Evolutionary conservation across 2,888 invertebrate species (phyloP), one percentile per base, ranked within the genome.

Genomic region (Agriotes lineatus): DNA sequence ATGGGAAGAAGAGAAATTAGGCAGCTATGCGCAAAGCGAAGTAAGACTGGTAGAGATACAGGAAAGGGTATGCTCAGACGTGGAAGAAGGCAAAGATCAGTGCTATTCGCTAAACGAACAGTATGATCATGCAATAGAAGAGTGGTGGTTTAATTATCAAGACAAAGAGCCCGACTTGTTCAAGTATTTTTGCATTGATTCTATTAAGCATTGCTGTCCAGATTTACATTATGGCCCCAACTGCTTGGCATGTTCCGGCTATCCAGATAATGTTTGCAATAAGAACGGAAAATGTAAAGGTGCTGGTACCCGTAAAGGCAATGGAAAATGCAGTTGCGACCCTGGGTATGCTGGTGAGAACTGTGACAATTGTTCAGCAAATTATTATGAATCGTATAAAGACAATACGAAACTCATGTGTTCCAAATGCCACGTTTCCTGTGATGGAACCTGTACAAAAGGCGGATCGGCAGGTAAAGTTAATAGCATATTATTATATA

Each of bases 251-350:
- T 99, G 98, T 81, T 86, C 87, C 0, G 95, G 95, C 0, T 90
- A 88, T 75, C 91, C 90, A 30, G 87, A 88, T 45, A 89, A 89
- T 62, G 85, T 96, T 59, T 99, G 99, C 82, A 90, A 84, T 73
- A 93, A 91, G 1, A 94, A 93, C 85, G 97, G 97, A 0, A 83
- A 80, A 75, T 93, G 93, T 82, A 83, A 81, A 69, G 98, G 98
- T 0, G 91, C 91, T 71, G 98, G 98, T 0, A 97, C 96, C 0
- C 87, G 97, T 44, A 95, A 95, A 83, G 99, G 99, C 0, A 96
- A 93, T 79, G 99, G 98, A 0, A 90, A 92, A 70, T 99, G 99
- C 81, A 85, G 88, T 10, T 99, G 98, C 83, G 91, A 96, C 78
- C 78, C 82, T 4, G 97, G 96, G 0, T 98, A 98, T 81, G 79